These are phyloP conservation scores for Gallinago stenura DNA, from an alignment of 2,797 vertebrate species.

Conservation along the genomic window DNA sequence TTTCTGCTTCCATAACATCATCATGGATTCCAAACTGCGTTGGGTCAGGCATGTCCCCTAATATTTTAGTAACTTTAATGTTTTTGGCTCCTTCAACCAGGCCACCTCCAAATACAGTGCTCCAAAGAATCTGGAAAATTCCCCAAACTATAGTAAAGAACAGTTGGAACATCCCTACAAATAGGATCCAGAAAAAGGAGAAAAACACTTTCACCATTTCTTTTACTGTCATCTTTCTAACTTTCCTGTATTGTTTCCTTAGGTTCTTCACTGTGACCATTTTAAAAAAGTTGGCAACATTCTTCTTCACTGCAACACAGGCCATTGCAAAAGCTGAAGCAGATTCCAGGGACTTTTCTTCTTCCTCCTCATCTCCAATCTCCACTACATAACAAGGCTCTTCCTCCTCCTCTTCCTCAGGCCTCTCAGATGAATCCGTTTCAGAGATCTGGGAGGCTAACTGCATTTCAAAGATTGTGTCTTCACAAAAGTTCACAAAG, in stretches of 20 bases:
- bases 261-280: conserved; percentile 89
- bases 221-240: conserved; percentile 91
- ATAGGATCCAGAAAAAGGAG: conserved; percentile 92
- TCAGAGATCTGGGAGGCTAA: conserved; percentile 97
- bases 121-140: conserved; percentile 95
- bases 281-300: conserved; percentile 83
- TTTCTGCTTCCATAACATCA: conserved; percentile 90
- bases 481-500: conserved; percentile 98
- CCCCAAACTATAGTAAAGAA: conserved; percentile 90
- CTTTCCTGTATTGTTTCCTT: conserved; percentile 87
- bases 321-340: conserved; percentile 92
- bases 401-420: conserved; percentile 85
- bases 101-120: conserved; percentile 94
- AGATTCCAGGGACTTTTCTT: conserved; percentile 83
- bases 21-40: conserved; percentile 99
- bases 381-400: conserved; percentile 80
- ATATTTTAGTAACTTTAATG: conserved; percentile 97
- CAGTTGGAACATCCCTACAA: conserved; percentile 88
- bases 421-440: conserved; percentile 88
- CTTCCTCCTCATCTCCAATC: conserved; percentile 83
- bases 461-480: conserved; percentile 99
- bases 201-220: conserved; percentile 92
- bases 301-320: conserved; percentile 88
- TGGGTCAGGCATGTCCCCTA: conserved; percentile 98
- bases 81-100: conserved; percentile 98